Evolutionary conservation across 2,113 vertebrate species (phyloP).

Genomic region (Xenus cinereus): DNA sequence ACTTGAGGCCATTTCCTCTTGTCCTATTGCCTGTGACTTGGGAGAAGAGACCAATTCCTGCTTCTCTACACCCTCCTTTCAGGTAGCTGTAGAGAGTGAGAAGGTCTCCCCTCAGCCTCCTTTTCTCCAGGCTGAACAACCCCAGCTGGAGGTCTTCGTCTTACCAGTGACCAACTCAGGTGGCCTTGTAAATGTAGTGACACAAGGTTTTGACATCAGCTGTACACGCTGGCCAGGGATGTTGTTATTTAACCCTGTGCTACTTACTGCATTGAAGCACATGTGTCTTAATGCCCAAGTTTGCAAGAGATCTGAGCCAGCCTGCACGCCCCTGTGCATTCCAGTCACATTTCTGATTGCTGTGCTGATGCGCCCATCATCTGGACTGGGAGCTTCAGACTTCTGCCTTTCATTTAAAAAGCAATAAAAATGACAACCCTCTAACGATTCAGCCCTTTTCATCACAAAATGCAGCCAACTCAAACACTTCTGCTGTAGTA

Average conservation of each 20-base stretch:
- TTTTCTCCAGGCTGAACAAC: no score
- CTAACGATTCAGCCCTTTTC: not conserved
- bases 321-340: not conserved
- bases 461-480: not conserved
- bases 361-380: not conserved
- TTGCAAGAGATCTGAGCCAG: not conserved
- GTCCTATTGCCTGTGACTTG: no score
- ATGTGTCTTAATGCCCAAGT: not conserved
- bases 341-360: not conserved
- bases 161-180: not conserved
- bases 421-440: not conserved
- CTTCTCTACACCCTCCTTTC: no score
- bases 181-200: not conserved
- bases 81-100: no score
- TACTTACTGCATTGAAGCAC: not conserved
- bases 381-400: not conserved
- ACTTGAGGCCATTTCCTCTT: no score
- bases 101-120: no score
- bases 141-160: not conserved
- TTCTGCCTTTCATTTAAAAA: slow-evolving; percentile 1
- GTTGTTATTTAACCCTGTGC: not conserved
- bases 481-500: not conserved
- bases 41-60: no score
- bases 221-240: not conserved
- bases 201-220: not conserved